Percentiles rank a stretch among this genome's conserved stretches.
Evolutionary conservation across 2,797 vertebrate species (phyloP).

Genomic region (Cynopterus sphinx): DNA sequence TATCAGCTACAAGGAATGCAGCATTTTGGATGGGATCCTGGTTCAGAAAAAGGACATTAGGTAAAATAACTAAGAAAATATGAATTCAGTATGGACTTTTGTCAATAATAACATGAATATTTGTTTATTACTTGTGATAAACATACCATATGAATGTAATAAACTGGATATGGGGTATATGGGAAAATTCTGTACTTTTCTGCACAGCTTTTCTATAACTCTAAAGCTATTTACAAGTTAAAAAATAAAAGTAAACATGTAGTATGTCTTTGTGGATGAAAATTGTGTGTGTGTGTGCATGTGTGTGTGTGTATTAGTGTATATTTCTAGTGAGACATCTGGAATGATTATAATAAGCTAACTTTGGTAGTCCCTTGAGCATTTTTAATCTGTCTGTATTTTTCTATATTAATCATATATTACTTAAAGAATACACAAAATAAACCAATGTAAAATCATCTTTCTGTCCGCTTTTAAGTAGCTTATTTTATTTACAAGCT

Average conservation of each 20-base stretch:
- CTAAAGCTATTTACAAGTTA: not conserved
- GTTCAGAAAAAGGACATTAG: not conserved
- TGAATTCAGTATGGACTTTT: not conserved
- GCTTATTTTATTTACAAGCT: not conserved
- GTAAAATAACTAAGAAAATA: not conserved
- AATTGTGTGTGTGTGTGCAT: not conserved
- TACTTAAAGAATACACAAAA: not conserved
- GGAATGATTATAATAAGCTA: not conserved
- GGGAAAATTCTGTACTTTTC: not conserved
- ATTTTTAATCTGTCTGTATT: not conserved
- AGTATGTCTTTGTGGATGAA: not conserved
- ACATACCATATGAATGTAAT: not conserved
- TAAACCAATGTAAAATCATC: not conserved
- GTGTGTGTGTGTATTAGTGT: not conserved
- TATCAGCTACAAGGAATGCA: not conserved
- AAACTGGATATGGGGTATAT: not conserved
- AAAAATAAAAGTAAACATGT: not conserved
- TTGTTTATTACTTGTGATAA: not conserved
- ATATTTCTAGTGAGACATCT: not conserved
- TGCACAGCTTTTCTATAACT: not conserved
- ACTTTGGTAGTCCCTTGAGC: not conserved
- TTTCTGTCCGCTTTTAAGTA: not conserved
- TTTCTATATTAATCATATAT: not conserved
- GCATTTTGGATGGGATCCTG: not conserved
- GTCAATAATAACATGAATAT: not conserved